phyloP scores from a whole-genome alignment of 2,797 vertebrate genomes.

The Florisuga fusca region DNA sequence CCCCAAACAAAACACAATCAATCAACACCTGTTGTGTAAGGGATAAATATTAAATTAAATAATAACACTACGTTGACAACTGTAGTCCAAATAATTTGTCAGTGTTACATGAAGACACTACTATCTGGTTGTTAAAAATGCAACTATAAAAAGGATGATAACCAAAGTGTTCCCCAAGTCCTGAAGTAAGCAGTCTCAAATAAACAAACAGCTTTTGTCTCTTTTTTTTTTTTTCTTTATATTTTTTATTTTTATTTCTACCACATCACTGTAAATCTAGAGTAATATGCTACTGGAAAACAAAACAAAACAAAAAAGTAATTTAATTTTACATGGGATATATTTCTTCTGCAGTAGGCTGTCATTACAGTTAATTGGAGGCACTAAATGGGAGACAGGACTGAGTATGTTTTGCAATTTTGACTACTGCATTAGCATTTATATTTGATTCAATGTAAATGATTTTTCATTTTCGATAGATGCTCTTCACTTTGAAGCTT shows the following conservation, averaged over 20 bases:
- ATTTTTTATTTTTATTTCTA: neutral
- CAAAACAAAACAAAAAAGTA: neutral
- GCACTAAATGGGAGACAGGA: constrained; percentile 7
- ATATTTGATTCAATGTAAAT: constrained; percentile 48
- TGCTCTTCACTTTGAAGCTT: neutral
- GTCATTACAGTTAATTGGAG: constrained; percentile 41
- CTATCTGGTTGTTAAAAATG: neutral
- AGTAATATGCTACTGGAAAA: neutral
- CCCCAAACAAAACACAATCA: neutral
- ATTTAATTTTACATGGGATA: constrained; percentile 2
- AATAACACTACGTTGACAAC: neutral
- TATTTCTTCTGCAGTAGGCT: neutral
- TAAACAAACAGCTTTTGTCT: neutral
- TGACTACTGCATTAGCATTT: constrained; percentile 48
- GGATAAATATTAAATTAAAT: neutral
- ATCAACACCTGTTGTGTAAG: neutral
- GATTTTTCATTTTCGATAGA: constrained; percentile 9
- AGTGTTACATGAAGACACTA: neutral
- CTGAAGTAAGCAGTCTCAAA: neutral
- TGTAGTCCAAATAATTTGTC: neutral
- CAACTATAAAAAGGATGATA: neutral
- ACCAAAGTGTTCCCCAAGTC: neutral
- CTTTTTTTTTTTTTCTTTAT: too few relatives aligned
- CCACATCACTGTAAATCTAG: neutral
- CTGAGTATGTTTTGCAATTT: constrained; percentile 27